Base-by-base conservation (phyloP, 2,888 invertebrate species). In the Herminia tarsipennalis region DNA sequence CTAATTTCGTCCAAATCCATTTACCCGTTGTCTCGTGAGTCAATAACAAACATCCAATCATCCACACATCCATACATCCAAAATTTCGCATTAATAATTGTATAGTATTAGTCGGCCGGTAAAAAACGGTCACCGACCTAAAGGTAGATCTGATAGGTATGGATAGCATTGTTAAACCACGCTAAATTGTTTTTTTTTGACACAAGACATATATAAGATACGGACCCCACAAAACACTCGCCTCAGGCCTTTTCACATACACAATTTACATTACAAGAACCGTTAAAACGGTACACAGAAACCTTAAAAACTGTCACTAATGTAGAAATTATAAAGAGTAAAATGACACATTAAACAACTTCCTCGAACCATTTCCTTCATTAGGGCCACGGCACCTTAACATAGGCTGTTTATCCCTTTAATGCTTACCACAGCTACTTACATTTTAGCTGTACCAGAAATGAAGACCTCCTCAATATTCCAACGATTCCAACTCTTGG, bases 371-470 rank as follows among this genome's bases (percentile, higher is more conserved):
- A 62, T 65, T 76, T 71, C 71, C 75, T 76, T 80, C 76, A 80
- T 80, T 78, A 80, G 56, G 32, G 51, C 49, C 50, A 52, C 36
- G 67, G 60, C 50, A 48, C 56, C 44, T 55, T 50, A 63, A 66
- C 54, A 41, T 51, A 42, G 33, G 52, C 66, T 71, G 73, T 77
- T 81, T 77, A 81, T 76, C 74, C 73, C 51, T 65, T 71, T 76
- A 76, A 77, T 72, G 69, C 41, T 44, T 62, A 33, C 53, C 70
- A 81, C 80, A 74, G 71, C 64, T 64, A 57, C 69, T 68, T 66
- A 73, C 69, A 62, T 71, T 76, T 70, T 62, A 70, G 62, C 60
- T 39, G 53, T 57, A 42, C 81, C 77, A 75, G 49, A 5, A 14
- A 40, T 10, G 12, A 39, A 59, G 73, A 67, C 10, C 70, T 25